Base-by-base conservation (phyloP, 2,888 invertebrate genomes). In the Alviniconcha strummeri region DNA sequence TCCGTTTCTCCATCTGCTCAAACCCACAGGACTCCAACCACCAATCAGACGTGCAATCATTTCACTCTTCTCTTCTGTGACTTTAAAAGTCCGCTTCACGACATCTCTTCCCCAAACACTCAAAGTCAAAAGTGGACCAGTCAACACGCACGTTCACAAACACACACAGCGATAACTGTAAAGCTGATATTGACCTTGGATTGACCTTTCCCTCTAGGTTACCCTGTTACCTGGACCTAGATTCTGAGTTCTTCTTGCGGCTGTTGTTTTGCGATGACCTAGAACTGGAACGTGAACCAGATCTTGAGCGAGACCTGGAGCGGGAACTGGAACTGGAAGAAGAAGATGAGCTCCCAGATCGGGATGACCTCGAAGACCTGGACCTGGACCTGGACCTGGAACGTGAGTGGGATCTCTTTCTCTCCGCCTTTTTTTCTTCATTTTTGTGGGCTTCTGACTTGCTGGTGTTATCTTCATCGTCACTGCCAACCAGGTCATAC, bases 401-500 rank as follows among this genome's bases (percentile, higher is more conserved):
- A 52, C 87, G 83, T 60, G 87, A 89, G 75, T 87, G 84, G 11
- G 88, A 89, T 71, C 84, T 83, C 86, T 85, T 64, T 74, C 84
- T 36, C 80, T 67, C 52, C 67, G 72, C 52, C 19, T 67, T 71
- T 78, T 72, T 54, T 36, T 74, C 15, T 60, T 77, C 75, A 72
- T 80, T 19, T 83, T 75, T 56, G 72, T 82, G 75, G 69, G 81
- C 71, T 82, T 85, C 86, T 60, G 86, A 83, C 36, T 82, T 77
- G 56, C 83, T 84, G 57, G 87, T 87, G 36, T 36, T 36, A 36
- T 36, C 36, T 77, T 95, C 95, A 85, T 96, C 96, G 85, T 96
- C 96, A 96, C 96, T 96, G 81, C 92, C 94, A 88, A 93, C 94
- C 75, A 97, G 94, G 92, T 96, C 96, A 93, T 97, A 97, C 92